A percentile compares a stretch with the other conserved stretches of the same genome.
phyloP scores from a whole-genome alignment of 2,113 vertebrate genomes.

The Callithrix jacchus region DNA sequence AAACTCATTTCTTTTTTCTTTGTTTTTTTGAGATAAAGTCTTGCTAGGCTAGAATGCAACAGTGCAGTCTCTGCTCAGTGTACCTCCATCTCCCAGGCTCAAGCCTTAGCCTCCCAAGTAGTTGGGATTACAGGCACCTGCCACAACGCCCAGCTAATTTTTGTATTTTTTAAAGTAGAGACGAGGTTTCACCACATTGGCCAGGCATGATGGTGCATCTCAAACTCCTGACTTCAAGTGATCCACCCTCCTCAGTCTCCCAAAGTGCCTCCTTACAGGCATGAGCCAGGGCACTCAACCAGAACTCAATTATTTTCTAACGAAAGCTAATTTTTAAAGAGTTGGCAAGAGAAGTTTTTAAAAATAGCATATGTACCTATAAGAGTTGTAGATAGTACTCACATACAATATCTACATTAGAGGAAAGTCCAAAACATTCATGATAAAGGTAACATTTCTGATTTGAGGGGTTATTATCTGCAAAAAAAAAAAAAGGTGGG shows the following conservation, averaged over 20 bases:
- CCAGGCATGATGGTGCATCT: not conserved
- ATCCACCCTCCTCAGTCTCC: not conserved
- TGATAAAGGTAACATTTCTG: not conserved
- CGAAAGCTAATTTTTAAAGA: not conserved
- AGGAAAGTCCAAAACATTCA: not conserved
- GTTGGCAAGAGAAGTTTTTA: not conserved
- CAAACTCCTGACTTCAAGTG: not conserved
- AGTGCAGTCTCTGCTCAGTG: not conserved
- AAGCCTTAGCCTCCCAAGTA: not conserved
- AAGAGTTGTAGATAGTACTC: not conserved
- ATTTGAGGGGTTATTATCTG: not conserved
- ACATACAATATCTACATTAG: not conserved
- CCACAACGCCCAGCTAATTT: not conserved
- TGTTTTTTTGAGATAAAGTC: not conserved
- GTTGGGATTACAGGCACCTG: not conserved
- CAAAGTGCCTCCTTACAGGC: not conserved
- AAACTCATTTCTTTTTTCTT: not conserved
- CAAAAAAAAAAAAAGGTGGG: not conserved
- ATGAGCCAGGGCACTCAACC: not conserved
- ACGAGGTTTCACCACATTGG: accelerated
- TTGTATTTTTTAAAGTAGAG: not conserved
- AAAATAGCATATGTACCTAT: not conserved
- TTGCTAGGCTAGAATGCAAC: not conserved
- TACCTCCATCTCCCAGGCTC: not conserved
- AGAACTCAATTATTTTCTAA: not conserved